Conservation (phyloP, 2,113 vertebrate species). For the Oriolus oriolus region DNA sequence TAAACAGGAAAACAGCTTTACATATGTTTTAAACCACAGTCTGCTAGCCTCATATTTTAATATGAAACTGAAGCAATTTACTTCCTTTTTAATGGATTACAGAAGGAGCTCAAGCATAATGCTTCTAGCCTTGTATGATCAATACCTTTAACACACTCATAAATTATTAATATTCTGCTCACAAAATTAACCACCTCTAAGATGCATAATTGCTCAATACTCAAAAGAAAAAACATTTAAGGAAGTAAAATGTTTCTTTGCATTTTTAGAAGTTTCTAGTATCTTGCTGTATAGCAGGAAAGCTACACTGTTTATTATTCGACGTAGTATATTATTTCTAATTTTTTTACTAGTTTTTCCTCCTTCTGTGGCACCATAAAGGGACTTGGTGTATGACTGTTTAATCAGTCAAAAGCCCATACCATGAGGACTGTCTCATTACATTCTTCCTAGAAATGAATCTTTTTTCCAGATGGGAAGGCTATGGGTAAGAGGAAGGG, state of each 20-base stretch:
- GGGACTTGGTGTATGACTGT: not conserved
- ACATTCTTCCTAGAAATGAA: not conserved
- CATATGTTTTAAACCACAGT: not conserved
- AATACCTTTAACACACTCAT: slow-evolving; percentile 47
- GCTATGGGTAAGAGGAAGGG: not conserved
- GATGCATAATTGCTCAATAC: not conserved
- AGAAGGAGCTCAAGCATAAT: slow-evolving; percentile 21
- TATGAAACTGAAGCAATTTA: slow-evolving; percentile 21
- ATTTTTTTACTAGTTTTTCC: not conserved
- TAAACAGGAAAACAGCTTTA: slow-evolving; percentile 4
- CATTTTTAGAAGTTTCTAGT: not conserved
- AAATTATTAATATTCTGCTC: slow-evolving; percentile 58
- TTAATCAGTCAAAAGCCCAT: not conserved
- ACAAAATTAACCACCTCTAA: slow-evolving; percentile 54
- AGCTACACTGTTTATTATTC: not conserved
- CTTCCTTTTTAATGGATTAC: slow-evolving; percentile 25
- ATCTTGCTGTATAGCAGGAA: not conserved
- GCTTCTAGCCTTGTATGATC: slow-evolving; percentile 33
- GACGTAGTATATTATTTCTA: not conserved
- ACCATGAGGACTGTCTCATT: not conserved
- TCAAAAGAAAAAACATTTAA: not conserved
- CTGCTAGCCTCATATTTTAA: not conserved
- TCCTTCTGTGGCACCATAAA: not conserved
- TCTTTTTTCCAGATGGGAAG: not conserved
- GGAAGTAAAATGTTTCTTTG: not conserved